Evolutionary conservation across 2,888 invertebrate species (phyloP).

Genomic region (Xiphydria camelus): DNA sequence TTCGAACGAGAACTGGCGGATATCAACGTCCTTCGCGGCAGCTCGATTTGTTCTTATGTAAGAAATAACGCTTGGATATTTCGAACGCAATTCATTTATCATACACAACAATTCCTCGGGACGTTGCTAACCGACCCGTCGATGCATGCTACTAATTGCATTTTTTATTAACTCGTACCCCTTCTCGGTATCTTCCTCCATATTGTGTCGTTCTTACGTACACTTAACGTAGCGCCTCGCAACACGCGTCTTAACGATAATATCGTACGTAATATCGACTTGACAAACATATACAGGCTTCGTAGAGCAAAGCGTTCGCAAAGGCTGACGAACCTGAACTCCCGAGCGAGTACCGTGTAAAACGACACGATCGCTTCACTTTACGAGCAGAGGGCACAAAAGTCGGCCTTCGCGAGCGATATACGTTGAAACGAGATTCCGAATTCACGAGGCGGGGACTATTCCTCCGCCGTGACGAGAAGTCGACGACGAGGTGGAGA

Average conservation of each 20-base stretch:
- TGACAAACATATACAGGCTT: slow-evolving; percentile 56
- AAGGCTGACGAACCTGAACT: no score
- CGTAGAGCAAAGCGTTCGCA: slow-evolving; percentile 12
- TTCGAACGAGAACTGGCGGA: neutral
- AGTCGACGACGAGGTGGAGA: no score
- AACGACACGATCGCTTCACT: no score
- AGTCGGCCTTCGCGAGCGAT: no score
- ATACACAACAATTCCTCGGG: neutral
- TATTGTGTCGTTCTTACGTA: slow-evolving; percentile 1
- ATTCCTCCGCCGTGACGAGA: no score
- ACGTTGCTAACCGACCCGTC: slow-evolving; percentile 15
- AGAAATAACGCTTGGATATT: neutral
- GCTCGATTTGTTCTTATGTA: neutral
- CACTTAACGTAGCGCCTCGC: neutral
- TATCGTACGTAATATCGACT: slow-evolving; percentile 15
- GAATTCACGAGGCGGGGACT: no score
- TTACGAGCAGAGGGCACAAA: no score
- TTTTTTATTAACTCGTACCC: slow-evolving; percentile 21
- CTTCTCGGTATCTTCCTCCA: slow-evolving; percentile 11
- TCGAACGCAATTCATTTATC: neutral
- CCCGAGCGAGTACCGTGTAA: no score
- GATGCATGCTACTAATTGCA: slow-evolving; percentile 27
- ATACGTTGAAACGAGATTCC: no score
- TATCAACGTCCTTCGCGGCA: neutral
- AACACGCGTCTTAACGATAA: slow-evolving; percentile 14